Conservation (phyloP, 2,113 vertebrate species). For the Apus apus region DNA sequence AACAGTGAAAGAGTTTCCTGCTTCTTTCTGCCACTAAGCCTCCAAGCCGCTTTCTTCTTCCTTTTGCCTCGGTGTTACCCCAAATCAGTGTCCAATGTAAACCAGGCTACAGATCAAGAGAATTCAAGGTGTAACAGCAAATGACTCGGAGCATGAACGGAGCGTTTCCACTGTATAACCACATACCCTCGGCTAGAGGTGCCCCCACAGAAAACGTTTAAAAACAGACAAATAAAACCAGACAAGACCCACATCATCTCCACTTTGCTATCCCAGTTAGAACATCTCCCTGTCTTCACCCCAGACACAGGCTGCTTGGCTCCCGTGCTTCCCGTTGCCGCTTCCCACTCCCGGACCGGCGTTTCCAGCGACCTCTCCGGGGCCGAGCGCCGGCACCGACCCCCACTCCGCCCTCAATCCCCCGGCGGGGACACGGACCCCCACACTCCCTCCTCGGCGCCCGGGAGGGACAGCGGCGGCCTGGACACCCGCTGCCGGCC, state of each 20-base stretch:
- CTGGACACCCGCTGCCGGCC: neutral
- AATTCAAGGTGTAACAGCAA: accelerated
- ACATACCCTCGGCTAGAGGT: neutral
- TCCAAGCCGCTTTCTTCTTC: neutral
- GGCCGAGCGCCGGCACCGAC: neutral
- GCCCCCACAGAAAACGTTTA: neutral
- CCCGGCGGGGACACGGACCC: too few species aligned
- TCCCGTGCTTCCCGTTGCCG: too few species aligned
- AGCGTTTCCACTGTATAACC: neutral
- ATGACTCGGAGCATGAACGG: neutral
- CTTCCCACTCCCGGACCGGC: neutral
- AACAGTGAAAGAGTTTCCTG: neutral
- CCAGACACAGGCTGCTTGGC: neutral
- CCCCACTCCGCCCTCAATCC: too few species aligned
- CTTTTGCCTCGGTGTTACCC: neutral
- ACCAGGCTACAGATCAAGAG: neutral
- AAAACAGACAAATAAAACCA: neutral
- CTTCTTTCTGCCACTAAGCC: neutral
- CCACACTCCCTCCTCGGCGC: too few species aligned
- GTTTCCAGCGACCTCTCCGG: neutral
- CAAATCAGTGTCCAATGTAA: accelerated
- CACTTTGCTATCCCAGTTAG: neutral
- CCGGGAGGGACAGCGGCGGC: neutral
- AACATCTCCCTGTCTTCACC: neutral
- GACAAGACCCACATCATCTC: neutral